These are phyloP conservation scores for Ashinkailepas kermadecensis DNA, from an alignment of 2,888 invertebrate genomes.

Conservation along the genomic window DNA sequence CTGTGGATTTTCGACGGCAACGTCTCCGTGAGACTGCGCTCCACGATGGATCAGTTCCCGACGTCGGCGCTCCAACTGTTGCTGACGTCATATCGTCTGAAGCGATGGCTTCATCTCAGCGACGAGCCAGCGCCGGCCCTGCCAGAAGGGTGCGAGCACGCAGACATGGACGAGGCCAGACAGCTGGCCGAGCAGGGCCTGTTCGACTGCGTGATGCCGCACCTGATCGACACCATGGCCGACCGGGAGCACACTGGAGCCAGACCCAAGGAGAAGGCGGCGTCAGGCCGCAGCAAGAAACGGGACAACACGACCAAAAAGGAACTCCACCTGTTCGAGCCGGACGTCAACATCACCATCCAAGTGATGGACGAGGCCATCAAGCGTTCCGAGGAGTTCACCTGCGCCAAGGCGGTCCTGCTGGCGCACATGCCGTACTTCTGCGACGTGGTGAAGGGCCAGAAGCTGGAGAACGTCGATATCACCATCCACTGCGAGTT, in stretches of 20 bases:
- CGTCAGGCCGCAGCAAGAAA: neutral
- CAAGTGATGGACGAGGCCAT: slow-evolving; percentile 93
- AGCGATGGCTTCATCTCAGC: neutral
- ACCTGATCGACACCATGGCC: neutral
- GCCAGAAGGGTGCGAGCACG: neutral
- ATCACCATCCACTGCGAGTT: slow-evolving; percentile 96
- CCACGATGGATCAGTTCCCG: neutral
- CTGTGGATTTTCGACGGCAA: too few relatives aligned
- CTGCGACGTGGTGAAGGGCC: slow-evolving; percentile 62
- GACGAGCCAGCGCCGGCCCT: neutral
- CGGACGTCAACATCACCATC: slow-evolving; percentile 56
- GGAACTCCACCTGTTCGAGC: neutral
- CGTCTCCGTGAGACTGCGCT: neutral
- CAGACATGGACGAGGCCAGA: neutral
- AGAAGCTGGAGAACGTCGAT: slow-evolving; percentile 80
- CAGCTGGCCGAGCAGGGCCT: neutral
- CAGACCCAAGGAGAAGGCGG: neutral
- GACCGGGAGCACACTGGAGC: neutral
- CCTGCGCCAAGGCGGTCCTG: slow-evolving; percentile 75
- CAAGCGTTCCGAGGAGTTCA: slow-evolving; percentile 74
- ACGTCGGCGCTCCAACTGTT: neutral
- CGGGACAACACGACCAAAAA: neutral
- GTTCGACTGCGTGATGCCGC: slow-evolving; percentile 6
- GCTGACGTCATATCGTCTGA: neutral
- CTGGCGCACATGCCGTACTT: slow-evolving; percentile 93